Conservation (phyloP, 2,888 invertebrate species). For the Scrobipalpa atriplicella region DNA sequence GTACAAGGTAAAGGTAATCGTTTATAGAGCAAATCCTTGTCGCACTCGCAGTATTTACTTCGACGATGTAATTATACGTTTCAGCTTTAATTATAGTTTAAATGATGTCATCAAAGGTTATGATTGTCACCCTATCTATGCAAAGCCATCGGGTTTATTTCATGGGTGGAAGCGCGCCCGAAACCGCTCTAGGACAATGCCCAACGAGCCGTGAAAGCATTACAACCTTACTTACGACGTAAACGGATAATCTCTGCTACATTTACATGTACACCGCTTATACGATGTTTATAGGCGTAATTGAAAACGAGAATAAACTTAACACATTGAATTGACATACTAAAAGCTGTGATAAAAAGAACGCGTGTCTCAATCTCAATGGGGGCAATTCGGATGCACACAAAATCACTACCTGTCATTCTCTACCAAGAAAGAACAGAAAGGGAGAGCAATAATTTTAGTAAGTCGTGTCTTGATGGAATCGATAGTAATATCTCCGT, state of each 20-base stretch:
- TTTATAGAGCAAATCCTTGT: neutral
- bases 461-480: too few species aligned
- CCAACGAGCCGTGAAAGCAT: slow-evolving; percentile 60
- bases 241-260: slow-evolving; percentile 48
- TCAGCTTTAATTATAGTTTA: neutral
- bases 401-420: too few species aligned
- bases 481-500: neutral
- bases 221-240: slow-evolving; percentile 55
- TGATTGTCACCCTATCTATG: slow-evolving; percentile 54
- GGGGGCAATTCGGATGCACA: too few species aligned
- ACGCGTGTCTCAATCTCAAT: too few species aligned
- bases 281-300: slow-evolving; percentile 3
- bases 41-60: neutral
- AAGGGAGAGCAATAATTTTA: too few species aligned
- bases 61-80: neutral
- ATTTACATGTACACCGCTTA: slow-evolving; percentile 37
- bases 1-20: neutral
- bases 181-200: slow-evolving; percentile 47
- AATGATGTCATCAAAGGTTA: slow-evolving; percentile 28
- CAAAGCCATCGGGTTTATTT: slow-evolving; percentile 59
- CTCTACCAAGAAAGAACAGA: too few species aligned
- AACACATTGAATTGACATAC: neutral
- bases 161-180: slow-evolving; percentile 46
- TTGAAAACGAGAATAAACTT: slow-evolving; percentile 1
- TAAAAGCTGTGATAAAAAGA: too few species aligned